These are phyloP conservation scores for Lutjanus argentimaculatus DNA, from an alignment of 2,797 vertebrate genomes.

Conservation along the genomic window DNA sequence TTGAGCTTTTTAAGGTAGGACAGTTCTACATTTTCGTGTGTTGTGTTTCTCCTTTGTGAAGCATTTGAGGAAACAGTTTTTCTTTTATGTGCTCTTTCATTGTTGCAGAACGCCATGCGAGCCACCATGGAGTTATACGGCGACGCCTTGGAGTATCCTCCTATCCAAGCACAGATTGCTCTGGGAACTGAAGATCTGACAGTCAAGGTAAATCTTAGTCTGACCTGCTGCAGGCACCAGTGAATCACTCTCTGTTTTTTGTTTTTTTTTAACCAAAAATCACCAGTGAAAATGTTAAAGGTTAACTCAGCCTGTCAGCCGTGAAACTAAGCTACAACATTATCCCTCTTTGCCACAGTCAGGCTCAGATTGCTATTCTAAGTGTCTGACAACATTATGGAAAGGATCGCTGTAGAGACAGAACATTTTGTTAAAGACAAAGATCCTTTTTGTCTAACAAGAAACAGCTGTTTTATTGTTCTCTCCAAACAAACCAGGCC, in stretches of 20 bases:
- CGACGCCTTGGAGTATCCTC: slow-evolving; percentile 90
- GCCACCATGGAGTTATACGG: slow-evolving; percentile 96
- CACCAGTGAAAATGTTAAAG: too few species aligned
- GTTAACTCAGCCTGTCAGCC: too few species aligned
- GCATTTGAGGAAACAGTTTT: background rate
- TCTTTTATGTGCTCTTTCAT: background rate
- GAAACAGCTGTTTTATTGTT: too few species aligned
- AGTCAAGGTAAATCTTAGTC: slow-evolving; percentile 89
- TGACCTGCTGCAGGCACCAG: background rate
- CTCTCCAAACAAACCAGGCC: too few species aligned
- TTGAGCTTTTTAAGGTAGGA: slow-evolving; percentile 98
- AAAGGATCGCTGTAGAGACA: too few species aligned
- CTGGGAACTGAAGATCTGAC: slow-evolving; percentile 95
- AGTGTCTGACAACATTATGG: too few species aligned
- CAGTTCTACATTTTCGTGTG: background rate
- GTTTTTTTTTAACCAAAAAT: too few species aligned
- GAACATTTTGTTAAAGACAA: too few species aligned
- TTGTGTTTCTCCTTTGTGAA: background rate
- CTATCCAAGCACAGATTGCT: slow-evolving; percentile 90
- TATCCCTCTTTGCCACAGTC: too few species aligned
- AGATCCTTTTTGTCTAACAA: too few species aligned
- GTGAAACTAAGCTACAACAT: too few species aligned
- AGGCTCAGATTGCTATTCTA: too few species aligned
- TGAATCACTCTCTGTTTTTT: background rate
- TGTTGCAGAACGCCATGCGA: slow-evolving; percentile 95